Evolutionary conservation across 1,140 invertebrate species (phyloP).

Genomic region (Thrips palmi): DNA sequence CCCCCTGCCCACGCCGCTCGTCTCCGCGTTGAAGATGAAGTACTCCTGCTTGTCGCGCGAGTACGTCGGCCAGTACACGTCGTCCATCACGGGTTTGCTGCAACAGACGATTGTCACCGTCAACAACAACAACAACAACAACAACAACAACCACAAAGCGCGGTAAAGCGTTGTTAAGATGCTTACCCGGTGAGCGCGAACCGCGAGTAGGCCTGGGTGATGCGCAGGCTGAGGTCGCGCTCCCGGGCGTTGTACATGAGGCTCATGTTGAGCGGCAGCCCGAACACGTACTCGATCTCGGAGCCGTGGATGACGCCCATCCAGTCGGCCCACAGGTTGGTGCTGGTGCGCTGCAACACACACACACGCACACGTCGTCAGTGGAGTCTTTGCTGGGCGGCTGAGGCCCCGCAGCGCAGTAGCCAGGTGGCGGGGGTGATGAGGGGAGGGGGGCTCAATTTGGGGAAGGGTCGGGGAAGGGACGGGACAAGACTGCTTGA

Average conservation of each 20-base stretch:
- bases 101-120: conserved; percentile 18
- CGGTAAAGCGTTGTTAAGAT: conserved; percentile 2
- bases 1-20: conserved; percentile 47
- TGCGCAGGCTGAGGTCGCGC: conserved; percentile 60
- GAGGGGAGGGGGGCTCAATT: no score
- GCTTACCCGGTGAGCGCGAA: conserved; percentile 76
- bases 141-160: background rate
- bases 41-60: conserved; percentile 67
- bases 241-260: conserved; percentile 59
- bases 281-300: conserved; percentile 93
- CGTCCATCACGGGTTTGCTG: conserved; percentile 64
- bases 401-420: no score
- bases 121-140: background rate
- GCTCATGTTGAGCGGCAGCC: conserved; percentile 71
- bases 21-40: conserved; percentile 70
- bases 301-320: conserved; percentile 96
- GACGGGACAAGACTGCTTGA: no score
- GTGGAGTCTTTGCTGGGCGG: no score
- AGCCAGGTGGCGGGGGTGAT: no score
- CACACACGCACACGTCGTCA: background rate
- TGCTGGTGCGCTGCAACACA: conserved; percentile 64
- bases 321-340: conserved; percentile 86
- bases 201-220: conserved; percentile 70
- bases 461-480: no score
- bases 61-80: conserved; percentile 76